A percentile compares a stretch with the other conserved stretches of the same genome.
Evolutionary conservation across 2,113 vertebrate species (phyloP).

Genomic region (Nematolebias whitei): DNA sequence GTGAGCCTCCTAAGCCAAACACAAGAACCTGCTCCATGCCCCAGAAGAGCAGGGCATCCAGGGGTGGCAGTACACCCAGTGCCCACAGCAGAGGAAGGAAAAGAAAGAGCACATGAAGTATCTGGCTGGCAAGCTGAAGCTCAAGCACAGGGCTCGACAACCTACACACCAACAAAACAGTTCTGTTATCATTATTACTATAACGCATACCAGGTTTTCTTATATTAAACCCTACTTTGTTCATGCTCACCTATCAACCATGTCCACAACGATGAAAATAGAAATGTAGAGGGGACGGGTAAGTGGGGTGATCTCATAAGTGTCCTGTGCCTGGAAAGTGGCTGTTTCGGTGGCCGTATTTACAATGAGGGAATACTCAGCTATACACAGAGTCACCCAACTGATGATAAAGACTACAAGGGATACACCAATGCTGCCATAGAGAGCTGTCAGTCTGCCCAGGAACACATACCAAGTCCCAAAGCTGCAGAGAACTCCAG

Average conservation of each 20-base stretch:
- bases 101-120: constrained; percentile 91
- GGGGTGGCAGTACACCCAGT: constrained; percentile 89
- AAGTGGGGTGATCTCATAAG: constrained; percentile 93
- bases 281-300: constrained; percentile 94
- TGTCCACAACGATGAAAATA: constrained; percentile 90
- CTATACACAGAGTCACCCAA: constrained; percentile 94
- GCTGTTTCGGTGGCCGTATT: constrained; percentile 95
- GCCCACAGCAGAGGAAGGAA: constrained; percentile 94
- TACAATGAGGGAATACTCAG: constrained; percentile 92
- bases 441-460: constrained; percentile 85
- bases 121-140: constrained; percentile 89
- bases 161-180: constrained; percentile 71
- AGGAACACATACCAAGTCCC: constrained; percentile 96
- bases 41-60: constrained; percentile 95
- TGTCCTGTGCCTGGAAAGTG: constrained; percentile 94
- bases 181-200: constrained; percentile 1
- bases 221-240: background rate
- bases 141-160: constrained; percentile 82
- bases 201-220: background rate
- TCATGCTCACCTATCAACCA: constrained; percentile 87
- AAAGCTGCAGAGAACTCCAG: constrained; percentile 89
- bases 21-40: constrained; percentile 92
- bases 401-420: constrained; percentile 88
- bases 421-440: constrained; percentile 83
- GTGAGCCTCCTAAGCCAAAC: constrained; percentile 93